Base-by-base conservation (phyloP, 2,888 invertebrate genomes). In the Meiosimyza decipiens region DNA sequence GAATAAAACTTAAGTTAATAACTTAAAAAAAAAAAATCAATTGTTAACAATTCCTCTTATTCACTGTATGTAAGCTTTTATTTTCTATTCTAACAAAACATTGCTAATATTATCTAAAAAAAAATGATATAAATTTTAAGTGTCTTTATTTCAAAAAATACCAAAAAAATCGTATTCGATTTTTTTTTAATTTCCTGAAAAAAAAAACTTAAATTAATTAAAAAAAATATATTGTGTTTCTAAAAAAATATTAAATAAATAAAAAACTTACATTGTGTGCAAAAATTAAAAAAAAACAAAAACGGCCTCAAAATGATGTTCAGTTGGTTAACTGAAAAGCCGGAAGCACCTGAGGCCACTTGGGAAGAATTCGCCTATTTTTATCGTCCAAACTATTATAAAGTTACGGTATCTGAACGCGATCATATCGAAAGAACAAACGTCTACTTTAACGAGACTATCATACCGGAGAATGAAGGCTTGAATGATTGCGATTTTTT, bases 301-400 rank as follows among this genome's bases (percentile, higher is more conserved):
- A 47, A 54, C 70, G 51, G 33, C 15, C 13, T 65, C 74, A 82
- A 82, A 82, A 86, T 86, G 84, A 83, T 85, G 82, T 85, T 86
- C 83, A 84, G 84, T 84, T 87, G 87, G 86, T 77, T 82, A 76
- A 72, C 80, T 72, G 83, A 84, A 75, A 82, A 82, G 79, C 72
- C 82, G 83, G 81, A 83, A 74, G 85, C 87, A 80, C 86, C 87
- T 76, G 87, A 88, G 84, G 89, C 88, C 71, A 89, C 88, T 80
- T 90, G 90, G 90, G 85, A 86, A 74, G 88, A 88, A 75, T 83
- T 82, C 77, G 83, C 86, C 76, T 83, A 83, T 78, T 86, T 84
- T 71, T 88, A 86, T 81, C 86, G 84, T 74, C 85, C 86, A 71
- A 81, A 86, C 69, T 85, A 82, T 73, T 86, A 86, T 76, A 81